Conservation (phyloP, 2,888 invertebrate species). For the Sarcophaga carnaria region DNA sequence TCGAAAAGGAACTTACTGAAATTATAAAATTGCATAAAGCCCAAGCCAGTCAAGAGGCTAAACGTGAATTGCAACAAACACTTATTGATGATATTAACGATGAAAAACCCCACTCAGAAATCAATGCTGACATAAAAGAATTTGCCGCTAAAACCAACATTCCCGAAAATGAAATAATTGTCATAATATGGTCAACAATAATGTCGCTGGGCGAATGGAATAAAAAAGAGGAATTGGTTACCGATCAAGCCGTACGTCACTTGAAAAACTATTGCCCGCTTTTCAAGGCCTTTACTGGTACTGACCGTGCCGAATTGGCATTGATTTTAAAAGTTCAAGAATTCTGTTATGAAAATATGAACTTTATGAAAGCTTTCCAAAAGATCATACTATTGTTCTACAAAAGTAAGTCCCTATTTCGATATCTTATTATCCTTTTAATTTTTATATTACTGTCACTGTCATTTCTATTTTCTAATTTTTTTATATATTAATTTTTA, state of each 20-base stretch:
- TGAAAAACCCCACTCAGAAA: constrained; percentile 92
- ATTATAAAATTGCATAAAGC: constrained; percentile 91
- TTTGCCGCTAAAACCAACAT: constrained; percentile 91
- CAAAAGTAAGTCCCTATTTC: constrained; percentile 86
- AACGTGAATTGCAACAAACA: constrained; percentile 90
- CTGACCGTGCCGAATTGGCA: constrained; percentile 92
- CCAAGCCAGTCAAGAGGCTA: constrained; percentile 92
- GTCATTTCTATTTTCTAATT: not conserved
- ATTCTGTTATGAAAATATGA: constrained; percentile 99
- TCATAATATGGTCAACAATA: constrained; percentile 95
- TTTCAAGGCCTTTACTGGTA: constrained; percentile 93
- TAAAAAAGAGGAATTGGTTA: constrained; percentile 98
- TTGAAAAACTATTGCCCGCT: constrained; percentile 92
- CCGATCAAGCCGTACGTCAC: constrained; percentile 96
- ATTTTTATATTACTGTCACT: not conserved
- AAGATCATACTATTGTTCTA: constrained; percentile 98
- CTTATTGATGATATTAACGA: constrained; percentile 94
- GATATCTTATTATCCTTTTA: not conserved
- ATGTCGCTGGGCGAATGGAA: constrained; percentile 99
- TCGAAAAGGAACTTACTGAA: constrained; percentile 90
- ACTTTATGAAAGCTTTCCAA: constrained; percentile 98
- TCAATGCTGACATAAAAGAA: constrained; percentile 92
- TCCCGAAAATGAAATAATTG: constrained; percentile 94
- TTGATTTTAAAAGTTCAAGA: constrained; percentile 97
- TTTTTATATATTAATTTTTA: constrained; percentile 77